These are phyloP conservation scores for Xestia rhomboidea DNA, from an alignment of 2,888 invertebrate genomes.

Conservation along the genomic window DNA sequence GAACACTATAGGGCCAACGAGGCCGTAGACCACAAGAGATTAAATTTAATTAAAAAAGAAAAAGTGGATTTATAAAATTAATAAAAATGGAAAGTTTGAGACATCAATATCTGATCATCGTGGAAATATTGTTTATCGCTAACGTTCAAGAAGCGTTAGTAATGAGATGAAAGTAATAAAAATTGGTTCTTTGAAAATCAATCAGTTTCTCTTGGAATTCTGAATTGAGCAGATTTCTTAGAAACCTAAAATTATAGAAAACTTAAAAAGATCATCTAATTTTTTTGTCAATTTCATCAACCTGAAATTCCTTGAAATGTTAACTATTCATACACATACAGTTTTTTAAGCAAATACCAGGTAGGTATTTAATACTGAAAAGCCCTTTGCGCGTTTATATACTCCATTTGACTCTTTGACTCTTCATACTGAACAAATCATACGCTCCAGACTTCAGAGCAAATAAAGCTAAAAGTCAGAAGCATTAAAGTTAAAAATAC, in stretches of 20 bases:
- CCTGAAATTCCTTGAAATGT: neutral
- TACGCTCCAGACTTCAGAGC: neutral
- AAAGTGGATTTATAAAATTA: neutral
- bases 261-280: neutral
- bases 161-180: conserved; percentile 17
- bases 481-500: conserved; percentile 7
- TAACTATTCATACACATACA: neutral
- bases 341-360: neutral
- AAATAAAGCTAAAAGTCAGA: conserved; percentile 9
- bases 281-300: neutral
- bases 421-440: conserved; percentile 2
- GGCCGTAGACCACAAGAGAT: no score
- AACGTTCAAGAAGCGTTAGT: conserved; percentile 5
- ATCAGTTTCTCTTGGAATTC: neutral
- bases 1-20: neutral
- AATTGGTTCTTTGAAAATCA: neutral
- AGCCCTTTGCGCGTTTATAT: neutral
- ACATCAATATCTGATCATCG: neutral
- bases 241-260: neutral
- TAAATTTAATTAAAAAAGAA: no score
- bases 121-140: conserved; percentile 16
- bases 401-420: neutral
- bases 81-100: neutral
- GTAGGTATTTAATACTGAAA: neutral
- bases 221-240: neutral